Conservation (phyloP, 2,888 invertebrate genomes). For the Cancer borealis region DNA sequence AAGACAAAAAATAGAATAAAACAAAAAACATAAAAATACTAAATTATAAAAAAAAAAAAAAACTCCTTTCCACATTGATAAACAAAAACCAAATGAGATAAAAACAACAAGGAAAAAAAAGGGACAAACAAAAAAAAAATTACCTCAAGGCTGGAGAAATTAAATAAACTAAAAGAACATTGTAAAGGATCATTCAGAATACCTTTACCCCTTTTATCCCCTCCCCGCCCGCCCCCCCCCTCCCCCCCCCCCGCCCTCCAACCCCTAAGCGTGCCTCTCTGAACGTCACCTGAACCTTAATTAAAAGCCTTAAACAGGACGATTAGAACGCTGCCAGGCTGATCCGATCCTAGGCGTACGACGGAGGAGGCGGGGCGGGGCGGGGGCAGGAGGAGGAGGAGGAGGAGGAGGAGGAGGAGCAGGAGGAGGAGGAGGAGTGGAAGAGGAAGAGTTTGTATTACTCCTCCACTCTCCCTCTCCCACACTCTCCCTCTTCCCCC, state of each 20-base stretch:
- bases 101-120: background rate
- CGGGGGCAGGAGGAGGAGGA: background rate
- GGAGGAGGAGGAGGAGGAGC: background rate
- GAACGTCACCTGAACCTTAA: constrained; percentile 12
- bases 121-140: background rate
- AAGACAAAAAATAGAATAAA: background rate
- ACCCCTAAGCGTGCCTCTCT: background rate
- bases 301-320: constrained; percentile 38
- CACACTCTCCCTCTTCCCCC: background rate
- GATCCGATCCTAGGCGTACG: background rate
- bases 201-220: background rate
- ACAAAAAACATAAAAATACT: background rate
- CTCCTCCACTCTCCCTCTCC: background rate
- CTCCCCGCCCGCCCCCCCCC: background rate
- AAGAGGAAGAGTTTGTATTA: background rate
- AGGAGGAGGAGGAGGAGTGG: background rate
- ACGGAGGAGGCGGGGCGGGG: background rate
- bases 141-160: background rate
- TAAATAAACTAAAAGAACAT: background rate
- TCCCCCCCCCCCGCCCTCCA: background rate
- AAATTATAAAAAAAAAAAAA: background rate
- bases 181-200: background rate
- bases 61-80: background rate
- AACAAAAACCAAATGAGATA: background rate
- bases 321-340: constrained; percentile 1